Conservation (phyloP, 2,797 vertebrate genomes). For the Novumbra hubbsi region DNA sequence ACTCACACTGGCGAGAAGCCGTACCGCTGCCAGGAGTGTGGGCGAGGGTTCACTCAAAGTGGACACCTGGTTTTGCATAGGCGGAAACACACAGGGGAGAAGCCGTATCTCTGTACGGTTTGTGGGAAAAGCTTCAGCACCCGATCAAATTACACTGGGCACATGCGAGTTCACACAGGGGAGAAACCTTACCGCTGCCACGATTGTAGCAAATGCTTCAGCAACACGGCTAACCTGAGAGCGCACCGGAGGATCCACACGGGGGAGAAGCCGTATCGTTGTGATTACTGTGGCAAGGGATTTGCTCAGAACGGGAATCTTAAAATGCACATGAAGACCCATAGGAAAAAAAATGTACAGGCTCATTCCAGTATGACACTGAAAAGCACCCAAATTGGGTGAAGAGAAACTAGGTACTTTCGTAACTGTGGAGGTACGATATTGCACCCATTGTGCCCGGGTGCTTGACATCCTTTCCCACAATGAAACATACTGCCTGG, state of each 20-base stretch:
- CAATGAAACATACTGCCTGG: too few relatives aligned
- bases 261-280: slow-evolving; percentile 13
- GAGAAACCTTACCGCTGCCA: slow-evolving; percentile 22
- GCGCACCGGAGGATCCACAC: neutral
- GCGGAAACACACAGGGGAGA: slow-evolving; percentile 35
- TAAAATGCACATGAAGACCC: slow-evolving; percentile 27
- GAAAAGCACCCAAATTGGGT: neutral
- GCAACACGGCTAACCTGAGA: neutral
- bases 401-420: neutral
- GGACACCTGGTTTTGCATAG: slow-evolving; percentile 25
- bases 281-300: slow-evolving; percentile 19
- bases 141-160: slow-evolving; percentile 26
- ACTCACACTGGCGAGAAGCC: slow-evolving; percentile 36
- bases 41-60: slow-evolving; percentile 23
- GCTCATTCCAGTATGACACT: neutral
- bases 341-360: neutral
- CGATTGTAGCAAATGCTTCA: slow-evolving; percentile 6
- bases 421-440: neutral
- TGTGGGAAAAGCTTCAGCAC: slow-evolving; percentile 32
- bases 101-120: slow-evolving; percentile 14
- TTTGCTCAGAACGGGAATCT: slow-evolving; percentile 32
- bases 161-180: slow-evolving; percentile 37
- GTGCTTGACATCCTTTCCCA: too few relatives aligned
- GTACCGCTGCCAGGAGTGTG: slow-evolving; percentile 31
- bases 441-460: too few relatives aligned